phyloP scores from a whole-genome alignment of 2,888 invertebrate species.

The Cerceris rybyensis region DNA sequence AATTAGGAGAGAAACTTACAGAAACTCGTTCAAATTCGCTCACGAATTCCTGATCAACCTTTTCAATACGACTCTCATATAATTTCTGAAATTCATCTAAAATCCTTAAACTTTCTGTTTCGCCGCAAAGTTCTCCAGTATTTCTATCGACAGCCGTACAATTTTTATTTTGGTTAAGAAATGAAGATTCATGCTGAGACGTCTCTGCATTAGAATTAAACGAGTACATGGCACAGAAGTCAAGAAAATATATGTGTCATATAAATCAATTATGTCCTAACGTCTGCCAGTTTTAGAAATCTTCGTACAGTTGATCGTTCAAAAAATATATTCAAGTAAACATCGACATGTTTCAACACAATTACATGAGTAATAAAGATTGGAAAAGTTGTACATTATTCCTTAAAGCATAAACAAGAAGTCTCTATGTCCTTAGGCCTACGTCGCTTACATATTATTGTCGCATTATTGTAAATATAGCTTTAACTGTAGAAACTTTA shows the following conservation, averaged over 20 bases:
- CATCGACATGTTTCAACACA: conserved; percentile 59
- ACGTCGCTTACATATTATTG: too few relatives aligned
- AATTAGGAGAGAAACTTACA: conserved; percentile 55
- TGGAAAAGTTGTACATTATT: too few relatives aligned
- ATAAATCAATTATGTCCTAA: conserved; percentile 14
- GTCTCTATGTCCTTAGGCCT: too few relatives aligned
- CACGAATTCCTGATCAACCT: conserved; percentile 82
- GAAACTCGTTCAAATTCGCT: conserved; percentile 63
- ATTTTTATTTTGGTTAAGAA: conserved; percentile 28
- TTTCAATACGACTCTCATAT: conserved; percentile 85
- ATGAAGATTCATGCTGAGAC: conserved; percentile 19
- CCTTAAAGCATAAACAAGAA: too few relatives aligned
- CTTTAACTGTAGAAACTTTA: too few relatives aligned
- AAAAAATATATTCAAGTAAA: conserved; percentile 46
- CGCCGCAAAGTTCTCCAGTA: conserved; percentile 67
- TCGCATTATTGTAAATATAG: too few relatives aligned
- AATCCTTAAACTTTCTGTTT: conserved; percentile 78
- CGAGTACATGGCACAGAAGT: conserved; percentile 55
- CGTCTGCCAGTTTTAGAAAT: conserved; percentile 39
- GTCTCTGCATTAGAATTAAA: conserved; percentile 26
- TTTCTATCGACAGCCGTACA: conserved; percentile 61
- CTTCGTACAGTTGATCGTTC: conserved; percentile 52
- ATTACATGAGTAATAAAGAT: conserved; percentile 45
- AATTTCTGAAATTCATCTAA: conserved; percentile 85
- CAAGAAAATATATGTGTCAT: neutral